A percentile compares a stretch with the other conserved stretches of the same genome.
Conservation (phyloP, 1,140 invertebrate genomes). For the Bombus impatiens region DNA sequence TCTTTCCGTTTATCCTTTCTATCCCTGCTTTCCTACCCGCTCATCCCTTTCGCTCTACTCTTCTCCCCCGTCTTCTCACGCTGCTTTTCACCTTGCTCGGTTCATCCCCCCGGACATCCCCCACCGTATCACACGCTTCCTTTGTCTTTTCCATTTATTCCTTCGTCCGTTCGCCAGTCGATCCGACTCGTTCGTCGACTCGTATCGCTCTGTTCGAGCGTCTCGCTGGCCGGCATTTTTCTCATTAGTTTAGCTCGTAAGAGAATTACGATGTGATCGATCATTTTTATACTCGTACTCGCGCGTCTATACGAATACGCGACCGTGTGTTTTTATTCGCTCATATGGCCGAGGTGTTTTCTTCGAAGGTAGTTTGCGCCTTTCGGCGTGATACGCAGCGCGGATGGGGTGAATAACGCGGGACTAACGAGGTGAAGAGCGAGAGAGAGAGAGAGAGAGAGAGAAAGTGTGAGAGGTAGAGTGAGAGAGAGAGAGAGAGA, state of each 20-base stretch:
- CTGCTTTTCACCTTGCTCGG: constrained; percentile 27
- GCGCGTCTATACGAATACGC: not conserved
- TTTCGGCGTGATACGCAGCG: not conserved
- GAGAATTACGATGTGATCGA: no score
- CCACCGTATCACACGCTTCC: not conserved
- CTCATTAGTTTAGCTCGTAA: no score
- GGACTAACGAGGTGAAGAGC: not conserved
- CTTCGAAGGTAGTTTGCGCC: not conserved
- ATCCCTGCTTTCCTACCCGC: constrained; percentile 49
- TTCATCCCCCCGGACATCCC: not conserved
- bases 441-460: no score
- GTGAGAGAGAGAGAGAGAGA: no score
- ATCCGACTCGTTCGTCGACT: no score
- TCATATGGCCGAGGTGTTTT: not conserved
- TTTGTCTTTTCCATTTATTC: not conserved
- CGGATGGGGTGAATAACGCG: constrained; percentile 5
- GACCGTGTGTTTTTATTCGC: not conserved
- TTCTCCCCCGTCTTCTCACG: not conserved
- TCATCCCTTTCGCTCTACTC: constrained; percentile 41
- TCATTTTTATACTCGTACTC: not conserved
- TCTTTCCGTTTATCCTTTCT: constrained; percentile 53
- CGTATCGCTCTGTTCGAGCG: no score
- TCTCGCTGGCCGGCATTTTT: no score
- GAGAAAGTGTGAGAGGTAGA: not conserved
- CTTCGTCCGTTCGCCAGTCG: not conserved